Evolutionary conservation across 1,140 invertebrate species (phyloP), one percentile per base, ranked within the genome.

Genomic region (Caenorhabditis briggsae): DNA sequence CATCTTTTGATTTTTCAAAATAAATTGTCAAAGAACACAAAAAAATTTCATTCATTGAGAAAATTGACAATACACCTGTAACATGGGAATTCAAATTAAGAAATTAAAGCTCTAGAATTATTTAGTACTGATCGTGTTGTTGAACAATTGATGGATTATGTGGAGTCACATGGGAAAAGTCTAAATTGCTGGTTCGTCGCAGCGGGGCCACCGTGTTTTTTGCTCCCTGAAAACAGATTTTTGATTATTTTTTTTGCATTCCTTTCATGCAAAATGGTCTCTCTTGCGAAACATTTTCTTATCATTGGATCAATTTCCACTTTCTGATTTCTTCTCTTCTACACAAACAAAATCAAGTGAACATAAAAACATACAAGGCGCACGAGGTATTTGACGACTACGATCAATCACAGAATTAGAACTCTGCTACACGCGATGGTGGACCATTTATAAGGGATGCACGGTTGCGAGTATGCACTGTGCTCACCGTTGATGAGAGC

Each of bases 401-500:
- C 50, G 7, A 58, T 20, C 14, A 18, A 58, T 58, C 2, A 58
- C 56, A 58, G 33, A 33, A 18, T 7, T 46, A 70, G 64, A 70
- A 70, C 16, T 70, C 33, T n/a, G 64, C 18, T 11, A 43, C 33
- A 46, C 64, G 64, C 43, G 64, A 70, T 18, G 64, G 20, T 6
- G 41, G 59, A 64, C 59, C 59, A 64, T 64, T 70, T 12, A 70
- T 20, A 61, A 61, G 59, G 18, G 64, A 70, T 20, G 64, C 43
- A 16, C 64, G 64, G 43, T 43, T 43, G 12, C 64, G 64, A 14
- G 64, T 70, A 43, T 43, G 33, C 41, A 70, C 14, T 43, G 64
- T 70, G 64, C 70, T 78, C 70, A 78, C 70, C 70, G 70, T 78
- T 78, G 70, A 78, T 14, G 70, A 78, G 43, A 78, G 46, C 70